Evolutionary conservation across 2,888 invertebrate genomes (phyloP).

Genomic region (Embidobia sp.): DNA sequence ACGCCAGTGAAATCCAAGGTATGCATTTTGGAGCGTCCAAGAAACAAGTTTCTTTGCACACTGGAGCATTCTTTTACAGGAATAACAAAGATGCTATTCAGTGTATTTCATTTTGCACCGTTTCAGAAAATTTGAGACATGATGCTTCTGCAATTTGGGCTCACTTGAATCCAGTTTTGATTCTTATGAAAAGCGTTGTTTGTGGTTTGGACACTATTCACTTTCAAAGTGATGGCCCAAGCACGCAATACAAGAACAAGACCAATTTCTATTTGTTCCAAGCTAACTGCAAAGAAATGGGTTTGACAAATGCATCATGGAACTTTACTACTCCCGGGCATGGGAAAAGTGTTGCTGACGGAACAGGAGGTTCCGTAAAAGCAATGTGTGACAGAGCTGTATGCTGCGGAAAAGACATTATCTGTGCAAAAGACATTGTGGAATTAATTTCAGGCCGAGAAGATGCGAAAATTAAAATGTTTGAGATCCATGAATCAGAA

Average conservation of each 20-base stretch:
- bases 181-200: conserved; percentile 11
- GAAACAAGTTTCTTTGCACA: conserved; percentile 40
- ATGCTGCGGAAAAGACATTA: conserved; percentile 21
- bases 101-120: conserved; percentile 46
- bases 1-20: conserved; percentile 29
- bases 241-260: conserved; percentile 42
- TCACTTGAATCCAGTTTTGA: conserved; percentile 39
- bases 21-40: conserved; percentile 34
- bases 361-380: conserved; percentile 22
- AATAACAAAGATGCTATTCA: neutral
- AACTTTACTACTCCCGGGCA: conserved; percentile 39
- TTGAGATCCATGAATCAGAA: conserved; percentile 18
- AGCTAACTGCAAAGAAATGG: conserved; percentile 24
- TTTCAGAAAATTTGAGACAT: conserved; percentile 43
- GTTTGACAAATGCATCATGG: conserved; percentile 21
- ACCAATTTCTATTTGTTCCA: conserved; percentile 32
- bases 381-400: conserved; percentile 33
- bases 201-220: conserved; percentile 13
- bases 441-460: conserved; percentile 11
- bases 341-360: conserved; percentile 40
- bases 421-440: conserved; percentile 22
- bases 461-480: conserved; percentile 30
- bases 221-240: conserved; percentile 41
- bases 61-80: conserved; percentile 43
- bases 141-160: conserved; percentile 48